phyloP scores from a whole-genome alignment of 2,113 vertebrate genomes.

The Ammodytes marinus region DNA sequence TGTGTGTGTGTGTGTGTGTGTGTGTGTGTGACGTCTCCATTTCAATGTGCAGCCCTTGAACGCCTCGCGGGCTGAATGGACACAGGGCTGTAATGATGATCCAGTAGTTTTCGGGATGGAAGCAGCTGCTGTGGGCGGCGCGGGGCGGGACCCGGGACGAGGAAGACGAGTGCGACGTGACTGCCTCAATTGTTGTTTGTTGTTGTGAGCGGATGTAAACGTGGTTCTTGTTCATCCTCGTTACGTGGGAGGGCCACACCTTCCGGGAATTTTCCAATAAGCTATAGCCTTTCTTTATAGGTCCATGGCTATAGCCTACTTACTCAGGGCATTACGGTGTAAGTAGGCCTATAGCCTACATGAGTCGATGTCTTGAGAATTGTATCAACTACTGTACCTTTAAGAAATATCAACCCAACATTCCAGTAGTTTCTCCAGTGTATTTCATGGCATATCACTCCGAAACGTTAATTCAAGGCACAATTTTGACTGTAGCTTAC shows the following conservation, averaged over 20 bases:
- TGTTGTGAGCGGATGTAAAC: slow-evolving; percentile 29
- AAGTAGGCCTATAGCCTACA: not conserved
- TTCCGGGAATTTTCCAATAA: not conserved
- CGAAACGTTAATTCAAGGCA: no score
- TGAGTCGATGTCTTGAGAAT: not conserved
- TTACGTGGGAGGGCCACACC: slow-evolving; percentile 36
- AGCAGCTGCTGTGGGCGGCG: slow-evolving; percentile 12
- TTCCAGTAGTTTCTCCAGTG: not conserved
- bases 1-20: no score
- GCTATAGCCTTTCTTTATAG: no score
- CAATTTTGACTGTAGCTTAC: no score
- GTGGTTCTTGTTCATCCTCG: slow-evolving; percentile 27
- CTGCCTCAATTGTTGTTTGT: slow-evolving; percentile 16
- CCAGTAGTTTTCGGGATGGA: not conserved
- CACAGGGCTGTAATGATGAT: not conserved
- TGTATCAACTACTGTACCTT: not conserved
- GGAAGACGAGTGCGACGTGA: slow-evolving; percentile 79
- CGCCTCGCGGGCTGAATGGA: not conserved
- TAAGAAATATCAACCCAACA: not conserved
- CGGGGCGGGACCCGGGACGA: slow-evolving; percentile 33
- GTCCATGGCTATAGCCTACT: not conserved
- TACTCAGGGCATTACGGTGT: not conserved
- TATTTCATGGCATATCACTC: not conserved
- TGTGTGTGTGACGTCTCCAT: not conserved
- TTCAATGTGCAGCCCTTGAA: not conserved